phyloP scores from a whole-genome alignment of 2,888 invertebrate genomes.

The Drosophila austrosaltans region DNA sequence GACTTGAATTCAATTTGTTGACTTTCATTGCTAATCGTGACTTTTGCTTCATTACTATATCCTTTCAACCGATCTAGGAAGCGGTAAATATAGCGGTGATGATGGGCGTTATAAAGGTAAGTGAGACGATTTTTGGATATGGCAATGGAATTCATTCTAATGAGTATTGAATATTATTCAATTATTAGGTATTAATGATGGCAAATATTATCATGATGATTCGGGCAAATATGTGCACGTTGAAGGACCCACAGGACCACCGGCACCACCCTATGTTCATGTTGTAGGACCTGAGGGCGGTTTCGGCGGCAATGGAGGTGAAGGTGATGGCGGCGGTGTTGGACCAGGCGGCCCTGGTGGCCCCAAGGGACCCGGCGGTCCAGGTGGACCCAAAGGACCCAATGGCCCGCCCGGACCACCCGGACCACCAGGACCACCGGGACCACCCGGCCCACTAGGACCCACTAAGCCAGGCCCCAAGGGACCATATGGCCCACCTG shows the following conservation, averaged over 20 bases:
- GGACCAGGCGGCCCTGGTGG: constrained; percentile 80
- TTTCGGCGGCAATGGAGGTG: constrained; percentile 72
- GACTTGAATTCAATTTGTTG: constrained; percentile 15
- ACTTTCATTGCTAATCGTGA: constrained; percentile 57
- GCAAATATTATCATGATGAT: constrained; percentile 82
- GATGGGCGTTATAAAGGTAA: constrained; percentile 74
- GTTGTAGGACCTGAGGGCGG: constrained; percentile 81
- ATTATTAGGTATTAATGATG: constrained; percentile 66
- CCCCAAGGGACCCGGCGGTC: constrained; percentile 74
- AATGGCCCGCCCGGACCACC: constrained; percentile 79
- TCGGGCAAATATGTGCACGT: constrained; percentile 82
- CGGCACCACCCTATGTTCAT: constrained; percentile 80
- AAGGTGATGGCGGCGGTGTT: constrained; percentile 71
- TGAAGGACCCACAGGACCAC: constrained; percentile 83
- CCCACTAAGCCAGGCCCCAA: constrained; percentile 63
- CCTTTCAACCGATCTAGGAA: constrained; percentile 54
- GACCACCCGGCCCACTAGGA: constrained; percentile 73
- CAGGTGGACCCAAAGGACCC: constrained; percentile 76
- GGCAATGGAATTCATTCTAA: background rate
- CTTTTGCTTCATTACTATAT: constrained; percentile 49
- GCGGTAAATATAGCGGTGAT: constrained; percentile 74
- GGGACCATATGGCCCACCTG: constrained; percentile 66
- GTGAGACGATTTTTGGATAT: constrained; percentile 19
- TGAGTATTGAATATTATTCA: background rate
- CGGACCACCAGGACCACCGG: constrained; percentile 67